Evolutionary conservation across 2,797 vertebrate species (phyloP), one percentile per base, ranked within the genome.

Genomic region (Danio choprae): DNA sequence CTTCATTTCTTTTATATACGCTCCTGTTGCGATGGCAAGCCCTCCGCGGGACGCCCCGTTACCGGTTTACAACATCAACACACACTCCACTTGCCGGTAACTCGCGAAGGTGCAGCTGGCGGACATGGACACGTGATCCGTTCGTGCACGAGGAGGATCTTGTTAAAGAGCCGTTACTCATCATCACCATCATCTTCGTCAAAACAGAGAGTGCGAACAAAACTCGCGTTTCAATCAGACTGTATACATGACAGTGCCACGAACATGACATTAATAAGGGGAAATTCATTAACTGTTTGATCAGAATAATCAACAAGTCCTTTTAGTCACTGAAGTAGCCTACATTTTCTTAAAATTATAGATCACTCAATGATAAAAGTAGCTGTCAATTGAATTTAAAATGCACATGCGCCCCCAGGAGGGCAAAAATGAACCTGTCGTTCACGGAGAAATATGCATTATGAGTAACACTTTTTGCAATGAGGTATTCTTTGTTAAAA

Each of bases 41-140:
- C 71, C 62, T 74, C 68, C 22, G 53, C 64, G 75, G 83, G 87
- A 85, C 81, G 74, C 67, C 70, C 86, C 70, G 83, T 60, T 63
- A 80, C 81, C 83, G 53, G 83, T 84, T 62, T 81, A 77, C 84
- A 83, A 77, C 81, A 77, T 77, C 79, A 70, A 65, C 40, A 63
- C 58, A 81, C 80, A 87, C 85, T 82, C 60, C 85, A 69, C 72
- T 80, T 80, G 64, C 46, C 73, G 85, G 84, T 79, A 80, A 84
- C 68, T 76, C 77, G 71, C 79, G 63, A 77, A 81, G 82, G 78
- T 84, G 75, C 83, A 40, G 40, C 70, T 74, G 77, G 80, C 85
- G 72, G 60, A 71, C 55, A 71, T 40, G 50, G 51, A 60, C 88
- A 89, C 88, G 88, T 89, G 88, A 89, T 81, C 40, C 41, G 22